Base-by-base conservation (phyloP, 2,113 vertebrate genomes). In the Cyanocitta stelleri region DNA sequence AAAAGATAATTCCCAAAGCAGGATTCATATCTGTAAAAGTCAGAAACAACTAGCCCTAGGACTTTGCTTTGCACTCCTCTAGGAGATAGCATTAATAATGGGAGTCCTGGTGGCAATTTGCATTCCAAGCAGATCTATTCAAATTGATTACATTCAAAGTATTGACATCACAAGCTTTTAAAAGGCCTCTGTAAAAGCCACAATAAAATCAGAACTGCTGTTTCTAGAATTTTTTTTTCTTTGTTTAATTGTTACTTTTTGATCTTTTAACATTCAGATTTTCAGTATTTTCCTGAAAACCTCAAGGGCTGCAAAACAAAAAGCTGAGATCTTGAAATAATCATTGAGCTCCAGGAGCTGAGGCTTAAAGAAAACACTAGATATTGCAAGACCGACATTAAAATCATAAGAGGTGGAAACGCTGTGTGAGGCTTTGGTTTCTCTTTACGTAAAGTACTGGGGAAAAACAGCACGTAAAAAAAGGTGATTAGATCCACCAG, bases 311-410 rank as follows among this genome's bases (percentile, higher is more conserved):
- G 30, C 41, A 74, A 92, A 88, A 51, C 39, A 62, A 69, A 94
- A 76, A 69, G 15, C 54, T 41, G 59, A 85, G 43, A 71, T 64
- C 29, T 77, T 84, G 61, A 95, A 64, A 39, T 56, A 92, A 61
- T 56, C 51, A 41, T 24, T 10, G 20, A 71, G 37, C 41, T 78
- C 22, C 85, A 61, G 79, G 59, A 95, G 44, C 27, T 58, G n/a
- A 41, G n/a, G 58, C 37, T 95, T 86, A 78, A 93, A 71, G 41
- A 90, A 96, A 96, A 93, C 55, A 89, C 24, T 18, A 84, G 55
- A 58, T 73, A 87, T 30, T 76, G 43, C 59, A 77, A 89, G 56
- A 88, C 32, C 22, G 29, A 37, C 48, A 74, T 41, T 61, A 81
- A 87, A 85, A 89, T 69, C 18, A 30, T n/a, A 39, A 79, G 58